Evolutionary conservation across 2,888 invertebrate genomes (phyloP), one percentile per base, ranked within the genome.

Genomic region (Parascotia fuliginaria): DNA sequence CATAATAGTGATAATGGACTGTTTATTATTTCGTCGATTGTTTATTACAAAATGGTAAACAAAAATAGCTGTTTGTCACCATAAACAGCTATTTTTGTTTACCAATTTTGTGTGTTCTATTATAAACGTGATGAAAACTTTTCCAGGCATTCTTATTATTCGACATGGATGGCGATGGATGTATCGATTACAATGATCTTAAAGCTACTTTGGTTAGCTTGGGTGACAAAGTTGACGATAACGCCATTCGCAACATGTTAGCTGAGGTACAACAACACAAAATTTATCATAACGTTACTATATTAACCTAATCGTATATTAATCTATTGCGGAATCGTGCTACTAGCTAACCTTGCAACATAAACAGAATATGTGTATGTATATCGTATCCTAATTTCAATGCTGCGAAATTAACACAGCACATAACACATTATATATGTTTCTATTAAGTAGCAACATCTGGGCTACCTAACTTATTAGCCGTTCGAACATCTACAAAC

Each of bases 141-240:
- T 65, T 56, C 0, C 73, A 95, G 95, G 94, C 94, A 1, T 95
- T 95, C 72, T 83, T 93, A 33, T 85, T 95, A 3, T 94, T 95
- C 58, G 95, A 95, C 65, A 81, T 94, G 74, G 93, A 95, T 61
- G 93, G 94, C 15, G 95, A 95, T 68, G 95, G 95, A 0, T 89
- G 93, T 65, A 94, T 95, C 55, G 94, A 94, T 66, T 93, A 93
- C 66, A 93, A 92, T 48, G 95, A 95, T 75, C 85, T 95, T 46
- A 92, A 94, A 9, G 93, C 92, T 19, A 95, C 95, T 0, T 89
- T 94, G 33, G 87, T 93, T 43, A 94, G 94, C 24, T 83, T 95
- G 43, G 95, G 95, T 1, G 93, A 93, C 55, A 85, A 76, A 15
- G 87, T 93, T 0, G 87, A 93, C 9, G 94, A 94, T 16, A 91